phyloP scores from a whole-genome alignment of 2,888 invertebrate species.

The Melinaea menophilus region DNA sequence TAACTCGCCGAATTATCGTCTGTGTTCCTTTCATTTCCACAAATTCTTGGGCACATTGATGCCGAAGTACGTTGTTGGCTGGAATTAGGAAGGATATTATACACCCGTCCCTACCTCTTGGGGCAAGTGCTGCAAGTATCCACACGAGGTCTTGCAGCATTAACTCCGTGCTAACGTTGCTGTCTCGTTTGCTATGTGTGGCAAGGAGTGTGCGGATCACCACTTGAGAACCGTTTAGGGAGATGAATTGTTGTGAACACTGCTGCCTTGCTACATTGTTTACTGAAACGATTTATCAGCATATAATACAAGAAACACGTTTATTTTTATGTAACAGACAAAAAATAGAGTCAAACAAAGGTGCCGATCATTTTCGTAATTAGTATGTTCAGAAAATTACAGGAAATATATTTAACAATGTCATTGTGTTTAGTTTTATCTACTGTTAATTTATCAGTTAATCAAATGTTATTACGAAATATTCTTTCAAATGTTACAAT shows the following conservation, averaged over 20 bases:
- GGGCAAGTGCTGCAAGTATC: conserved; percentile 78
- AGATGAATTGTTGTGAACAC: conserved; percentile 74
- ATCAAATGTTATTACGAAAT: conserved; percentile 8
- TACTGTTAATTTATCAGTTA: conserved; percentile 37
- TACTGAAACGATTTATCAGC: conserved; percentile 58
- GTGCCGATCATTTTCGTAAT: background rate
- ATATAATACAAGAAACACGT: conserved; percentile 4
- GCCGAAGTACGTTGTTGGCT: conserved; percentile 68
- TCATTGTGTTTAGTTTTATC: too few species aligned
- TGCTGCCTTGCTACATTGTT: conserved; percentile 72
- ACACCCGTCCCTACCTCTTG: conserved; percentile 62
- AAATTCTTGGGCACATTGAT: conserved; percentile 71
- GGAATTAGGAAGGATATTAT: conserved; percentile 42
- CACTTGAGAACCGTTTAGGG: conserved; percentile 76
- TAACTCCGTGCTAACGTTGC: conserved; percentile 70
- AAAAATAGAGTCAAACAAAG: background rate
- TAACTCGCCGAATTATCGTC: conserved; percentile 68
- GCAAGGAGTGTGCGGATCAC: conserved; percentile 75
- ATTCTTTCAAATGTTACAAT: conserved; percentile 45
- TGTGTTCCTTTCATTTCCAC: conserved; percentile 72
- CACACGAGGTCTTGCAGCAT: conserved; percentile 79
- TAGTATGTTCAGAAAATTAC: too few species aligned
- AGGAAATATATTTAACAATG: too few species aligned
- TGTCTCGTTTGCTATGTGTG: conserved; percentile 73
- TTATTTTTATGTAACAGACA: conserved; percentile 10